A percentile compares a stretch with the other conserved stretches of the same genome.
These are phyloP conservation scores for Dromococcyx pavoninus DNA, from an alignment of 2,797 vertebrate genomes.

Conservation along the genomic window DNA sequence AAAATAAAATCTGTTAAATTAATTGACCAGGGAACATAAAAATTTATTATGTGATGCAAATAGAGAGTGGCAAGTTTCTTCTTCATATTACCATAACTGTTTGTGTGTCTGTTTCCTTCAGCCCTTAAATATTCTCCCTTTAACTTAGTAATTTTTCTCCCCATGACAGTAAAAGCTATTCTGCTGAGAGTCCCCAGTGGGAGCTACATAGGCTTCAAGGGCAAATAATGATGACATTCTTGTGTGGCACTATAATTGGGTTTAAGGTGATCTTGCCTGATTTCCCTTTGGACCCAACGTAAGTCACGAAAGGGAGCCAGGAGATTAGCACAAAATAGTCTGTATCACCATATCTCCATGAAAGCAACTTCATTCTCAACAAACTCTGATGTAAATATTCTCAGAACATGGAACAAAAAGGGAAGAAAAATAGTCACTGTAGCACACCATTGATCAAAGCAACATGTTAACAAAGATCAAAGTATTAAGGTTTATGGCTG, in stretches of 20 bases:
- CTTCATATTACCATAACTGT: background rate
- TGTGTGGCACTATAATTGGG: background rate
- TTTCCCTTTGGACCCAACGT: constrained; percentile 19
- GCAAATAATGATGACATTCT: background rate
- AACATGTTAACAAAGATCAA: background rate
- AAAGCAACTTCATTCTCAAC: background rate
- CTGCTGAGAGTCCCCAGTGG: background rate
- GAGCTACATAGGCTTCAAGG: background rate
- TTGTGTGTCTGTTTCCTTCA: background rate
- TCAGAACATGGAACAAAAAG: background rate
- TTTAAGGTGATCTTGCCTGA: background rate
- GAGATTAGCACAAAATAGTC: background rate
- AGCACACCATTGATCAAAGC: background rate
- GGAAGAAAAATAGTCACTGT: background rate
- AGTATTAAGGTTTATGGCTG: background rate
- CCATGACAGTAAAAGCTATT: background rate
- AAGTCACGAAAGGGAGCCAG: background rate
- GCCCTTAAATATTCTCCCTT: background rate
- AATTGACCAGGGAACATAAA: background rate
- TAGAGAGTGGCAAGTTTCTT: background rate
- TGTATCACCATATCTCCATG: background rate
- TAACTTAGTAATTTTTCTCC: background rate
- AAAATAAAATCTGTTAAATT: background rate
- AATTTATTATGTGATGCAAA: background rate
- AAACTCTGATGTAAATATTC: background rate